Evolutionary conservation across 1,140 invertebrate genomes (phyloP), one percentile per base, ranked within the genome.

Genomic region (Orchestia grillus): DNA sequence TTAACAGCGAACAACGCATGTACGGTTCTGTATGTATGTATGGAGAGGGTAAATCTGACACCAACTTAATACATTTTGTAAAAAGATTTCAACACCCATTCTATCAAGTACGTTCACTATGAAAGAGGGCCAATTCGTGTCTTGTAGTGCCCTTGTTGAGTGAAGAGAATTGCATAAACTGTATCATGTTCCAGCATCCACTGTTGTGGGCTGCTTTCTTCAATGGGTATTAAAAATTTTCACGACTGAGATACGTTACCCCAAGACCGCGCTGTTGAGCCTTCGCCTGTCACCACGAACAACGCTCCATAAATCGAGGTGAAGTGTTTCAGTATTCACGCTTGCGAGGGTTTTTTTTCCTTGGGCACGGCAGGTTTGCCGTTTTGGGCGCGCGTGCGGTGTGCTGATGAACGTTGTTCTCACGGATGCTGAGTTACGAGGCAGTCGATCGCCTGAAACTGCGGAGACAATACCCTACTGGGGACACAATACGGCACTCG

Each of bases 341-440:
- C 62, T 3, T 77, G 62, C 62, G 28, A 77, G 62, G 11, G 62
- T 19, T 77, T 77, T 77, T 77, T 77, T 77, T 77, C 62, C 28
- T 36, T 1, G 62, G 62, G 62, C 62, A 23, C 36, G 62, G 62
- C 62, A 77, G 62, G 62, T 77, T 77, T 45, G 92, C 92, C 44
- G 92, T 44, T 94, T 94, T 94, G 41, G 92, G 43, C 90, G 92
- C 92, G 41, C 92, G 44, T 94, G 92, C 92, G 8, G 36, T 28
- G 92, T 45, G 44, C 43, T n/a, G 92, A 94, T 94, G 41, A 94
- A 15, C 44, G 36, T 19, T 16, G 92, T 94, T 94, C 92, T 94
- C 92, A 94, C 92, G 92, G 92, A 94, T 44, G 92, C 92, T 94
- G 44, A 94, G 43, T 94, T 94, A 94, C 92, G 92, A 94, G 92